Evolutionary conservation across 2,888 invertebrate species (phyloP).

Genomic region (Hipparchia semele): DNA sequence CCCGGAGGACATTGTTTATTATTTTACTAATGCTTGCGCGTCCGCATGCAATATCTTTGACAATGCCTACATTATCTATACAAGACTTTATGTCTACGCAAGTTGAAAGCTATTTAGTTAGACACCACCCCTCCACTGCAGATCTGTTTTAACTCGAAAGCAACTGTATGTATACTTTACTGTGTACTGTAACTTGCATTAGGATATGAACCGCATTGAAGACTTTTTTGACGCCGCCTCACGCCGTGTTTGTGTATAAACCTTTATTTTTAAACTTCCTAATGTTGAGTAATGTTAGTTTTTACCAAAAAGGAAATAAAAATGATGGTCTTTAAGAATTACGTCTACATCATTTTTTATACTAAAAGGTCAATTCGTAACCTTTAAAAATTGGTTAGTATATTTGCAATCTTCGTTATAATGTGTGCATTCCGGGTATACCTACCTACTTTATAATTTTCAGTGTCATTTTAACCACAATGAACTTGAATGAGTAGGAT

Average conservation of each 20-base stretch:
- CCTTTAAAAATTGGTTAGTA: background rate
- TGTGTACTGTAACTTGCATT: background rate
- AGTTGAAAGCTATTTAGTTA: too few relatives aligned
- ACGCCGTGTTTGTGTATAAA: background rate
- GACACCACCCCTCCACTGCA: too few relatives aligned
- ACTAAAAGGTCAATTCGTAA: constrained; percentile 3
- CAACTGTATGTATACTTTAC: too few relatives aligned
- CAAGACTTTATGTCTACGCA: too few relatives aligned
- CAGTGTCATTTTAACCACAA: background rate
- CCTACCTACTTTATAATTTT: background rate
- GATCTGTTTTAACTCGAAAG: too few relatives aligned
- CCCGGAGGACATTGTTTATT: too few relatives aligned
- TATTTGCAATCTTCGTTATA: background rate
- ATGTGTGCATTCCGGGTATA: background rate
- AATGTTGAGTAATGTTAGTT: background rate
- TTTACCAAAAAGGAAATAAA: constrained; percentile 5
- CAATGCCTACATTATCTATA: too few relatives aligned
- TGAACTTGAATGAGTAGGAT: too few relatives aligned
- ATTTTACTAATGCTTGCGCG: too few relatives aligned
- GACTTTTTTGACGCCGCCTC: background rate
- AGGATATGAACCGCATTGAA: background rate
- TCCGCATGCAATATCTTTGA: too few relatives aligned
- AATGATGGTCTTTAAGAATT: background rate
- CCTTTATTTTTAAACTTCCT: constrained; percentile 2
- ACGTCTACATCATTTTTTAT: background rate